A percentile compares a stretch with the other conserved stretches of the same genome.
These are phyloP conservation scores for Bombus confusus DNA, from an alignment of 1,140 invertebrate species.

Conservation along the genomic window DNA sequence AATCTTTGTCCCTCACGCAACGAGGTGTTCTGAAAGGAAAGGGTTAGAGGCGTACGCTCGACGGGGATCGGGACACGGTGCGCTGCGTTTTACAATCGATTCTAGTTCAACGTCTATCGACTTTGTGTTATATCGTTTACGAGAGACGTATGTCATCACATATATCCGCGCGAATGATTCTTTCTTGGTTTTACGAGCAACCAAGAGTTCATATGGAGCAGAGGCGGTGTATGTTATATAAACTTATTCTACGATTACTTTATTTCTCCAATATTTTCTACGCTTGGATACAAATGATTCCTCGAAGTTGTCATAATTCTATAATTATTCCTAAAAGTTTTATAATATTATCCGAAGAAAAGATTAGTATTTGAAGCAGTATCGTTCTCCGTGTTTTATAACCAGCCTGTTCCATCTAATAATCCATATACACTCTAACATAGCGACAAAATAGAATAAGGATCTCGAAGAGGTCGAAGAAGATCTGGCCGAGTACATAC, in stretches of 20 bases:
- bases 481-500: too few relatives aligned
- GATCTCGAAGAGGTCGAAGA: too few relatives aligned
- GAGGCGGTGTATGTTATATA: background rate
- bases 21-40: slow-evolving; percentile 25
- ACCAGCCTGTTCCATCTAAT: too few relatives aligned
- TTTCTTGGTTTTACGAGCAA: slow-evolving; percentile 10
- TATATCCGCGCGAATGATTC: background rate
- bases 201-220: background rate
- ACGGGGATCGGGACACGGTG: slow-evolving; percentile 10
- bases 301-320: background rate
- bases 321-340: too few relatives aligned
- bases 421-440: too few relatives aligned
- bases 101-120: slow-evolving; percentile 3
- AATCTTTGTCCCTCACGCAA: slow-evolving; percentile 66
- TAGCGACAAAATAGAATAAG: too few relatives aligned
- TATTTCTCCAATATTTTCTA: too few relatives aligned
- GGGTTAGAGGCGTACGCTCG: slow-evolving; percentile 10
- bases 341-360: too few relatives aligned
- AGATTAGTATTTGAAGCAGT: too few relatives aligned
- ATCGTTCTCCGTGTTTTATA: too few relatives aligned
- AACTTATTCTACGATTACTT: background rate
- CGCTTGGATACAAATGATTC: background rate
- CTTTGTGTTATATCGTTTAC: slow-evolving; percentile 1
- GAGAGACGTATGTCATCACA: background rate
- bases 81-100: slow-evolving; percentile 34